phyloP scores from a whole-genome alignment of 2,113 vertebrate species.

The Pithys albifrons region DNA sequence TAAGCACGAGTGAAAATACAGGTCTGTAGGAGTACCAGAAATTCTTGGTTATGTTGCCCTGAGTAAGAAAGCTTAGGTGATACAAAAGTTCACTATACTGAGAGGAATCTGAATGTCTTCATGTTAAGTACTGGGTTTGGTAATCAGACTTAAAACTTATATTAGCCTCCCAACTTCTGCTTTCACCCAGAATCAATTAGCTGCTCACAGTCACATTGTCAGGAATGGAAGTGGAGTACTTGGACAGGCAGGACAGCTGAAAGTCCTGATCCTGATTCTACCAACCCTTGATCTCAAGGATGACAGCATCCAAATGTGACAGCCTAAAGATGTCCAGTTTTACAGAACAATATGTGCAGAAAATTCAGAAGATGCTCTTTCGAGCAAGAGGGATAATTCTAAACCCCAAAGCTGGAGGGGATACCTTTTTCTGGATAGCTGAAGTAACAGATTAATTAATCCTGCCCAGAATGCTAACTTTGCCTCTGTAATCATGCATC shows the following conservation, averaged over 20 bases:
- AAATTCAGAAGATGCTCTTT: not conserved
- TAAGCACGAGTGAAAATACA: not conserved
- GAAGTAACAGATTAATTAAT: not conserved
- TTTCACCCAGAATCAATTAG: not conserved
- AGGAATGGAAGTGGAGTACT: not conserved
- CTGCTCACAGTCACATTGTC: not conserved
- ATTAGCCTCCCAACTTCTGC: not conserved
- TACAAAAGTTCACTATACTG: not conserved
- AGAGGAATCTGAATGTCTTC: not conserved
- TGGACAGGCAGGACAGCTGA: not conserved
- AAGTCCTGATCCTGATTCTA: not conserved
- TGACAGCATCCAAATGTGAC: constrained; percentile 15
- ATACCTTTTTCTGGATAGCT: not conserved
- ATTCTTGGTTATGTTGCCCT: not conserved
- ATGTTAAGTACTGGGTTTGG: not conserved
- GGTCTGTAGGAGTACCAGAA: not conserved
- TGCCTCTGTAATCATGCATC: not conserved
- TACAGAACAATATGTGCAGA: not conserved
- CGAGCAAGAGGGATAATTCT: not conserved
- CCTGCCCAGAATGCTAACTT: not conserved
- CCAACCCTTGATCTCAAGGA: constrained; percentile 20
- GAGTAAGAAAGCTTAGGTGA: not conserved
- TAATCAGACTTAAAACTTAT: not conserved
- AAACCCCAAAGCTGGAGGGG: not conserved
- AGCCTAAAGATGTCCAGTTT: not conserved